Base-by-base conservation (phyloP, 2,888 invertebrate species). In the Parnassius smintheus region DNA sequence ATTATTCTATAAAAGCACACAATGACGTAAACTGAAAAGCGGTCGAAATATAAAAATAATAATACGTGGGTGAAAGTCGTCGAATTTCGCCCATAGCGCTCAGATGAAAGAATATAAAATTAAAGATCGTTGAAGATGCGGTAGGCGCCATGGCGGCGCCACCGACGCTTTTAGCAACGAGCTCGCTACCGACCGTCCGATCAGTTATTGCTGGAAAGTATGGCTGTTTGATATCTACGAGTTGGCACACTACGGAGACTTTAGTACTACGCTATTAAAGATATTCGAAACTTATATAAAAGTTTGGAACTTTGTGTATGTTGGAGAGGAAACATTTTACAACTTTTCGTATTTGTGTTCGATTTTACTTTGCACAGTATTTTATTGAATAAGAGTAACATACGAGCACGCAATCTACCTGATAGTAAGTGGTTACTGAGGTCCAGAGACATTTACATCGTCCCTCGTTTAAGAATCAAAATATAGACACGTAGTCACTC, bases 261-360 rank as follows among this genome's bases (percentile, higher is more conserved):
- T 59, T 60, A 9, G 46, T 59, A 49, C 53, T 48, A 49, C 54
- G 49, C 44, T 56, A 61, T 56, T 61, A 61, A 56, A 61, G 69
- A 62, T 61, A 61, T 64, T 62, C 59, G 66, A 69, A 69, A 60
- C 45, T 61, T 55, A 56, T 7, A 18, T 48, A 12, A 46, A 52
- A 62, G 35, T 58, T 53, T 25, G 41, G 42, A 22, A 61, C 44
- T 22, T 56, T 42, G n/a, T 46, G 12, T n/a, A 46, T 7, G 46
- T 46, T 46, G 4, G 35, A 35, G 35, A 35, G 35, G 35, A 35
- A 35, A 35, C 7, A 35, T 35, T 35, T 35, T 35, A 35, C 7
- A 35, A 35, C 35, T 35, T 35, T 35, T 35, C 4, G 35, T 35
- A 35, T 35, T 35, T 35, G 35, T 35, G 35, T 35, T 35, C 35